Evolutionary conservation across 2,888 invertebrate genomes (phyloP).

Genomic region (Alsophila aescularia): DNA sequence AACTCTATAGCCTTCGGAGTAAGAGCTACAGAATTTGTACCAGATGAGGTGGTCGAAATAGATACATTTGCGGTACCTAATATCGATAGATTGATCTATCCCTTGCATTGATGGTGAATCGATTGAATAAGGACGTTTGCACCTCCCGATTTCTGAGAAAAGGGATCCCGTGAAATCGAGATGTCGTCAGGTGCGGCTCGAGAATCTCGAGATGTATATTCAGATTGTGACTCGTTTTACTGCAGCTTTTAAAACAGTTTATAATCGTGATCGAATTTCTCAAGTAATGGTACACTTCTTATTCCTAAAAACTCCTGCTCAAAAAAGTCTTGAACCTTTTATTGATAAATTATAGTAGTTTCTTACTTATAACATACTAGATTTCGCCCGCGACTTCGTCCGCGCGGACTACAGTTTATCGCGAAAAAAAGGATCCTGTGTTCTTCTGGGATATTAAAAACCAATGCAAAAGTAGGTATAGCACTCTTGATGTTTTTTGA

Average conservation of each 20-base stretch:
- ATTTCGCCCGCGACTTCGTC: no score
- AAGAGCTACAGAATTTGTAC: slow-evolving; percentile 4
- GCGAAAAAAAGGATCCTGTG: no score
- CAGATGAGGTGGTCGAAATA: slow-evolving; percentile 17
- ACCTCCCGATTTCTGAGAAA: slow-evolving; percentile 69
- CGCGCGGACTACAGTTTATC: no score
- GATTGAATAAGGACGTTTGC: slow-evolving; percentile 68
- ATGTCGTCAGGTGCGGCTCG: slow-evolving; percentile 68
- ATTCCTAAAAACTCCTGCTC: background rate
- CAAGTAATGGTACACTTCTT: slow-evolving; percentile 9
- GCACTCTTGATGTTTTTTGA: no score
- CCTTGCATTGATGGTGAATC: slow-evolving; percentile 57
- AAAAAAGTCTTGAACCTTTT: slow-evolving; percentile 29
- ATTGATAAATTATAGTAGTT: slow-evolving; percentile 9
- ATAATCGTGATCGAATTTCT: slow-evolving; percentile 38
- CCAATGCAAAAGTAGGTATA: no score
- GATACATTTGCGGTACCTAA: slow-evolving; percentile 61
- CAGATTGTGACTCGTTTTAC: slow-evolving; percentile 53
- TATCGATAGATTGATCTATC: slow-evolving; percentile 68
- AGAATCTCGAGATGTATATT: slow-evolving; percentile 65
- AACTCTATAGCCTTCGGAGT: background rate
- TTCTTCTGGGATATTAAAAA: no score
- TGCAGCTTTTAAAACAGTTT: slow-evolving; percentile 35
- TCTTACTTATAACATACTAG: no score
- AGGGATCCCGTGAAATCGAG: slow-evolving; percentile 61